These are phyloP conservation scores for Podotricha telesiphe DNA, from an alignment of 2,888 invertebrate genomes.

Conservation along the genomic window DNA sequence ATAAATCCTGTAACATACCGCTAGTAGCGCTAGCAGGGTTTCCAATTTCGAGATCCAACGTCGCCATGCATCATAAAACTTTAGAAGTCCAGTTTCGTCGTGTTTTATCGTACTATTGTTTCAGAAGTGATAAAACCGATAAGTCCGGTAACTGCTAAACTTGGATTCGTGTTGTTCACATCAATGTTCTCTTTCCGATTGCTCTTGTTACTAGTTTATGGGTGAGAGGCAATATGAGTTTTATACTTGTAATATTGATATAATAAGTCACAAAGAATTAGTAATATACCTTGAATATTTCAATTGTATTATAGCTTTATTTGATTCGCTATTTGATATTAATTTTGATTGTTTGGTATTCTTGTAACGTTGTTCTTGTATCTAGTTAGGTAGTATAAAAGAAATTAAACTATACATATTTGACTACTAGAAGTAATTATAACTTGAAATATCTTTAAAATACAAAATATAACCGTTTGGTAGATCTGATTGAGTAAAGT, in stretches of 20 bases:
- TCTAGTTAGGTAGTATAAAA: too few species aligned
- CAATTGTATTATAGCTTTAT: too few species aligned
- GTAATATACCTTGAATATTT: neutral
- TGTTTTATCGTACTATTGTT: slow-evolving; percentile 46
- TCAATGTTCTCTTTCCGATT: slow-evolving; percentile 56
- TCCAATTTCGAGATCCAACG: slow-evolving; percentile 28
- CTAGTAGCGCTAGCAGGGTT: slow-evolving; percentile 8
- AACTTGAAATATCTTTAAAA: neutral
- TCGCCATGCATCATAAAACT: slow-evolving; percentile 34
- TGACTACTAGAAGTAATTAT: too few species aligned
- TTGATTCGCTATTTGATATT: too few species aligned
- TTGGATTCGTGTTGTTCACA: slow-evolving; percentile 56
- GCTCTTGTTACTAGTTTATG: slow-evolving; percentile 71
- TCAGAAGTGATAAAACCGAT: slow-evolving; percentile 46
- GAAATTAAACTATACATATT: too few species aligned
- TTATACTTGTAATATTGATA: slow-evolving; percentile 1
- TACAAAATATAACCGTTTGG: neutral
- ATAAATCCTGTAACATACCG: slow-evolving; percentile 18
- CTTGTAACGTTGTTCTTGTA: too few species aligned
- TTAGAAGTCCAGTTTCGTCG: slow-evolving; percentile 35
- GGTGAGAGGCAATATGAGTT: slow-evolving; percentile 1
- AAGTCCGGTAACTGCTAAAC: slow-evolving; percentile 58
- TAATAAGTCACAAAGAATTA: neutral
- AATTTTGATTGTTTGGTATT: too few species aligned
- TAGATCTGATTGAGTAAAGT: neutral